Evolutionary conservation across 2,888 invertebrate genomes (phyloP).

Genomic region (Calameuta idolon): DNA sequence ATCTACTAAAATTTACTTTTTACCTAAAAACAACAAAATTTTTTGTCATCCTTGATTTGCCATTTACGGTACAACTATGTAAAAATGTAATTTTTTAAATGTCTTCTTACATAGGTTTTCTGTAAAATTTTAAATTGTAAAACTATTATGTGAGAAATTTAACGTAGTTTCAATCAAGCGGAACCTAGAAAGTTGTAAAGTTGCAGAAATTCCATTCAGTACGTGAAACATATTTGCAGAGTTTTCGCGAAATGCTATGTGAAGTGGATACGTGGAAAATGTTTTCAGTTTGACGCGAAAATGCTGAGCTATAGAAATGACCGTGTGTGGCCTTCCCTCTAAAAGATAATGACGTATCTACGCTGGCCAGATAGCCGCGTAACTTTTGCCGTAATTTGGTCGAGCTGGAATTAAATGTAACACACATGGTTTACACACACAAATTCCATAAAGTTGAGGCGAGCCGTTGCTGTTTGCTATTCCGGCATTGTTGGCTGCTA

Average conservation of each 20-base stretch:
- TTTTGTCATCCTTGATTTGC: too few species aligned
- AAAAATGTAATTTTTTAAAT: too few species aligned
- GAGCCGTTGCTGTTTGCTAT: background rate
- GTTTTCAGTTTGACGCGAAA: background rate
- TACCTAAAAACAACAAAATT: too few species aligned
- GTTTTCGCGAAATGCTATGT: background rate
- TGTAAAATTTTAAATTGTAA: background rate
- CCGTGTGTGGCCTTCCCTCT: background rate
- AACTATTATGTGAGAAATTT: background rate
- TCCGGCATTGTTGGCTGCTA: constrained; percentile 7
- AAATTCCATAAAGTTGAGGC: background rate
- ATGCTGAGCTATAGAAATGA: background rate
- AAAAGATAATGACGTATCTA: background rate
- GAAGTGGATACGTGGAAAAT: background rate
- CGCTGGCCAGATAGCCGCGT: background rate
- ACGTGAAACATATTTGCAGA: background rate
- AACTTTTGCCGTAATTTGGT: background rate
- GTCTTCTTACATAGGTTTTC: too few species aligned
- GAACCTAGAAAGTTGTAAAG: background rate
- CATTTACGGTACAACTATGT: too few species aligned
- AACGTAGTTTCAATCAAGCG: background rate
- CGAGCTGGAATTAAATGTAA: background rate
- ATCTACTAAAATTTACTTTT: too few species aligned
- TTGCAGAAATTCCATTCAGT: background rate
- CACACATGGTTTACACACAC: constrained; percentile 1